Base-by-base conservation (phyloP, 2,797 vertebrate genomes). In the Amblyopsis hoosieri region DNA sequence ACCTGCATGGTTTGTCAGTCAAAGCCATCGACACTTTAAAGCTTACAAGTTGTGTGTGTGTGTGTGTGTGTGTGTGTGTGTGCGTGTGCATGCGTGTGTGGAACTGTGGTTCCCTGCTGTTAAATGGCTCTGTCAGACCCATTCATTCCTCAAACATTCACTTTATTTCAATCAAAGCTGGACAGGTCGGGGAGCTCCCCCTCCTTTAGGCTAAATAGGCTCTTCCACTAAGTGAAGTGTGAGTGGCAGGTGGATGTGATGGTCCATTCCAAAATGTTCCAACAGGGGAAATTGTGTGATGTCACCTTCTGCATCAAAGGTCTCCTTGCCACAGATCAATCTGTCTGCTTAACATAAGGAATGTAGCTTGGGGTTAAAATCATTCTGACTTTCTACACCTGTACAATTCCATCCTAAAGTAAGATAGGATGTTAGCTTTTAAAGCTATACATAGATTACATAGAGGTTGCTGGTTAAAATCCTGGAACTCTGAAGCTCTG, bases 271-370 rank as follows among this genome's bases (percentile, higher is more conserved):
- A 71, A 45, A 42, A 66, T 46, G 71, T 67, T 84, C 66, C 62
- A 67, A 77, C 2, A 7, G 69, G 51, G 77, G 75, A 73, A 75
- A 82, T 62, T 55, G n/a, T 45, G 37, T 14, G 78, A 85, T 64
- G 76, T 82, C 79, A 66, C 74, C 67, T 73, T 65, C 15, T 63
- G 77, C 77, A 89, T 87, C 86, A 89, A 90, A 90, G 81, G 74
- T 68, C 60, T 79, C 67, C 67, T 81, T 73, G 68, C 74, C 73
- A 49, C 65, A 71, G 54, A 84, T 88, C 88, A 78, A 75, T 90
- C 87, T 69, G 73, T 80, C 76, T 67, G 65, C 73, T 57, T 57
- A 81, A 87, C 83, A 68, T 76, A 76, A 78, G 83, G 88, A 90
- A 91, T 90, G 79, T 73, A 49, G 69, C 81, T 83, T 66, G 67